Base-by-base conservation (phyloP, 1,140 invertebrate genomes). In the Drosophila auraria region DNA sequence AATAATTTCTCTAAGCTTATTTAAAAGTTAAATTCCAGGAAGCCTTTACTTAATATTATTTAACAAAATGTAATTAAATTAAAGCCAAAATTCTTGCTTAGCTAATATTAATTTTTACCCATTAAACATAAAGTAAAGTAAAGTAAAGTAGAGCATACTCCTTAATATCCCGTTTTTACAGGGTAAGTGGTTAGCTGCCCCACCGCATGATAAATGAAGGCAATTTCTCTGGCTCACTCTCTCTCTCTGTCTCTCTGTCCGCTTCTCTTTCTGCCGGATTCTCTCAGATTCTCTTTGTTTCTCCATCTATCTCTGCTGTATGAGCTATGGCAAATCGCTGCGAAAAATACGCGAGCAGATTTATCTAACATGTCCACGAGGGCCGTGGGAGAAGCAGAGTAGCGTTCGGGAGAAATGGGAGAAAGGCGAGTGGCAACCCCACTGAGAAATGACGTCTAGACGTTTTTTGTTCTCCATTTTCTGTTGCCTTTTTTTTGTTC, bases 371-470 rank as follows among this genome's bases (percentile, higher is more conserved):
- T 70, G 59, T 82, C 64, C 45, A 20, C 25, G 47, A 23, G 51
- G 54, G 9, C 14, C 20, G 20, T 44, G 71, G 33, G 51, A 38
- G 27, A 50, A 63, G 40, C 11, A 20, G 53, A 36, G 53, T 15
- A 27, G 2, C 17, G 9, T 33, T 53, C 27, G 27, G 33, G 38
- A 51, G 68, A 14, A 57, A 66, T 54, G 33, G 7, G 25, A 33
- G 25, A 36, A 51, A 12, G 15, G 25, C n/a, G 33, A 30, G 14
- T 1, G 9, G 17, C 12, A 40, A 36, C 30, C 9, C 42, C 45
- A 63, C 80, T 87, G 80, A 87, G 77, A 87, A 87, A 87, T 87
- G 45, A 87, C 40, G 83, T 87, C 83, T 87, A 87, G 83, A 87
- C 83, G 69, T 72, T 77, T 81, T 84, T 82, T 78, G 51, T 78